phyloP scores from a whole-genome alignment of 2,888 invertebrate species.

The Dicycla oo region DNA sequence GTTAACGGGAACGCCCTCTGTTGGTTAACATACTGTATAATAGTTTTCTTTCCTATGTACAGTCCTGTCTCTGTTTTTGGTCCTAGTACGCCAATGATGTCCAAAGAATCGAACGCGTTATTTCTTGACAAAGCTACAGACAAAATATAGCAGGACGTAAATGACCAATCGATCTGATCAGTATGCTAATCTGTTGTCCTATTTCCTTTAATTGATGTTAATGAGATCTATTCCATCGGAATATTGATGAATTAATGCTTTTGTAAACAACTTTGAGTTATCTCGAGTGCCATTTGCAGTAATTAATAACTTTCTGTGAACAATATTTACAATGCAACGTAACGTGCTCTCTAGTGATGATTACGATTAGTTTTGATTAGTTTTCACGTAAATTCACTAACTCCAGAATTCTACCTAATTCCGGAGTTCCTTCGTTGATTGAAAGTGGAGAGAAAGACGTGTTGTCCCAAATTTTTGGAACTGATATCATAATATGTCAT shows the following conservation, averaged over 20 bases:
- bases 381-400: neutral
- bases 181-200: slow-evolving; percentile 44
- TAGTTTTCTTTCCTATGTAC: neutral
- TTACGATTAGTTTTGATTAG: too few species aligned
- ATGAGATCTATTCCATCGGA: slow-evolving; percentile 45
- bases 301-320: slow-evolving; percentile 9
- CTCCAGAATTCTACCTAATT: too few species aligned
- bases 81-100: neutral
- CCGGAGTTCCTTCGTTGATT: neutral
- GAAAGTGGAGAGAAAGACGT: neutral
- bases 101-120: neutral
- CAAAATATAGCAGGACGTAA: neutral
- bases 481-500: neutral
- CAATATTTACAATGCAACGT: slow-evolving; percentile 6
- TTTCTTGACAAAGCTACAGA: neutral
- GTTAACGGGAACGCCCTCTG: too few species aligned
- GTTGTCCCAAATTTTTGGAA: neutral
- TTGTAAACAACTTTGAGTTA: slow-evolving; percentile 37
- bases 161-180: slow-evolving; percentile 43
- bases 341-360: neutral
- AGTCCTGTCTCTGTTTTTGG: too few species aligned
- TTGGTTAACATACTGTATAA: too few species aligned
- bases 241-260: slow-evolving; percentile 46
- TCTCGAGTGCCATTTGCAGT: slow-evolving; percentile 12
- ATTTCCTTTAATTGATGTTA: slow-evolving; percentile 55